Evolutionary conservation across 2,113 vertebrate species (phyloP).

Genomic region (Dendropsophus ebraccatus): DNA sequence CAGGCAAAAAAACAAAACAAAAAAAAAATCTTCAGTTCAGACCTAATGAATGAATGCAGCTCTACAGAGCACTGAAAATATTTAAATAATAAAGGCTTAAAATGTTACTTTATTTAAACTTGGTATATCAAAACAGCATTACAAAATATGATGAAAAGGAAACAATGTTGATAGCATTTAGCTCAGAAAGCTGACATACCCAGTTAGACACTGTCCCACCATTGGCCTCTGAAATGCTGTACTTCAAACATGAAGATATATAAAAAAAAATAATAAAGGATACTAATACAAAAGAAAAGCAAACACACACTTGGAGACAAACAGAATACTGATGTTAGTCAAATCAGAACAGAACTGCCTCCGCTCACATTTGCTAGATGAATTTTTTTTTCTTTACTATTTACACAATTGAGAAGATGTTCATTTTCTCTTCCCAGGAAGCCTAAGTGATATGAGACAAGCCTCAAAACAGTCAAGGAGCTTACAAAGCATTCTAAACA

Average conservation of each 20-base stretch:
- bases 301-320: not conserved
- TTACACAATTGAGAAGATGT: constrained; percentile 8
- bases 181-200: not conserved
- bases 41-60: not conserved
- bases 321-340: constrained; percentile 22
- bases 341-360: not conserved
- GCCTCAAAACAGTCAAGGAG: constrained; percentile 21
- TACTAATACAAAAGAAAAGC: not conserved
- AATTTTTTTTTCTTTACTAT: not conserved
- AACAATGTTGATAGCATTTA: not conserved
- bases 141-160: not conserved
- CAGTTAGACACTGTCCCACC: not conserved
- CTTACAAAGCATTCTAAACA: not conserved
- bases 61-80: not conserved
- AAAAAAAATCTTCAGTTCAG: not conserved
- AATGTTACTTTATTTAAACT: not conserved
- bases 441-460: constrained; percentile 7
- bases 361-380: not conserved
- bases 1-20: not conserved
- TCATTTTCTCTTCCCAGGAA: constrained; percentile 5
- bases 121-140: not conserved
- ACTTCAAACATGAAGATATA: not conserved
- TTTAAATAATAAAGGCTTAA: not conserved
- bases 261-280: not conserved
- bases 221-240: not conserved